phyloP scores from a whole-genome alignment of 2,113 vertebrate species.

The Callorhinus ursinus region DNA sequence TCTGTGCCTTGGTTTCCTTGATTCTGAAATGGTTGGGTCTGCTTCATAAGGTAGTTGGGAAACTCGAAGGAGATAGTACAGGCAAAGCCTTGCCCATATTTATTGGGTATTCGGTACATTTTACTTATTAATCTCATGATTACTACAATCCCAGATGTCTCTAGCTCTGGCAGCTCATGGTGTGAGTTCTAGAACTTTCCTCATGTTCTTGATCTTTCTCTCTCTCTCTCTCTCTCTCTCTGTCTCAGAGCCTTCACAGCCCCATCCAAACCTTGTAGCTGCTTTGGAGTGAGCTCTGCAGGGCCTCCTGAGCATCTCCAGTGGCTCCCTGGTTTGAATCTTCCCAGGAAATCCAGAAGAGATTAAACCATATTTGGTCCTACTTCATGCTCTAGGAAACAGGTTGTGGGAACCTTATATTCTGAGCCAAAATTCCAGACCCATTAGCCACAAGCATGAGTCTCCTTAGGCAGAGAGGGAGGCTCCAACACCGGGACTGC shows the following conservation, averaged over 20 bases:
- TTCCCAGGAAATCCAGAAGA: neutral
- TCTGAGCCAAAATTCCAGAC: neutral
- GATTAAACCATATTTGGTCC: neutral
- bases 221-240: neutral
- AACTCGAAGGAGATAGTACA: neutral
- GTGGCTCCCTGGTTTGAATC: neutral
- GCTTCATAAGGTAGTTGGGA: neutral
- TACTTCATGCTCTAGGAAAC: neutral
- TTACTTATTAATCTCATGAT: neutral
- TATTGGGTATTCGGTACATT: neutral
- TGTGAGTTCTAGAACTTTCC: neutral
- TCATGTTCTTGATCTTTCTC: rapidly evolving
- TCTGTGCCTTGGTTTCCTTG: neutral
- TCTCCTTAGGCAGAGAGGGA: neutral
- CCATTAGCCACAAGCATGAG: neutral
- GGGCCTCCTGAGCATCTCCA: neutral
- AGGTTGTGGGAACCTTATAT: neutral
- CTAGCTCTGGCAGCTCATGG: neutral
- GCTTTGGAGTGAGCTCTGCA: neutral
- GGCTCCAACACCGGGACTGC: neutral
- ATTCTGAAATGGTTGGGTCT: neutral
- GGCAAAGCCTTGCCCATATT: neutral
- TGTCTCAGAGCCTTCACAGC: neutral
- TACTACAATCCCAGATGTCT: neutral
- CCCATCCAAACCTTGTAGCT: neutral